phyloP scores from a whole-genome alignment of 2,797 vertebrate species.

The Aphelocoma californica region DNA sequence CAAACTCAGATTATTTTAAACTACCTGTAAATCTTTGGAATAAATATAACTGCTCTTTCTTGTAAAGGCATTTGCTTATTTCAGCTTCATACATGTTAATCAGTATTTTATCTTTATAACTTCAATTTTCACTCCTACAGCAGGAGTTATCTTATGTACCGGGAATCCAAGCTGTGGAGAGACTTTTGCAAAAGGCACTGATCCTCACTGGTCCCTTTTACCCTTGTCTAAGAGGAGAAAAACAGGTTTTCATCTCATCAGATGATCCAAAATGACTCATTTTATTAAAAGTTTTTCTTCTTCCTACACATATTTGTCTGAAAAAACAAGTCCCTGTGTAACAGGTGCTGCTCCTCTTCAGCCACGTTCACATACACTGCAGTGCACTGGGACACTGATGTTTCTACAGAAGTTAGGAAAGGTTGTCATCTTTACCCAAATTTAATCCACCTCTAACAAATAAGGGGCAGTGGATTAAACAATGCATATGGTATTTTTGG shows the following conservation, averaged over 20 bases:
- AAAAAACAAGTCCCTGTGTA: not conserved
- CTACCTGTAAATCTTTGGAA: constrained; percentile 42
- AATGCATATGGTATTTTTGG: not conserved
- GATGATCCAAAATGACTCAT: not conserved
- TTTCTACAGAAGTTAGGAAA: not conserved
- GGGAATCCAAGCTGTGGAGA: not conserved
- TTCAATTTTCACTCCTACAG: not conserved
- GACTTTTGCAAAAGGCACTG: not conserved
- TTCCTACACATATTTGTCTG: not conserved
- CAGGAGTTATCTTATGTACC: not conserved
- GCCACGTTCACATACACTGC: fast-evolving
- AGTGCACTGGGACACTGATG: not conserved
- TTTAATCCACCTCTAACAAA: not conserved
- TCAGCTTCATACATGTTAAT: constrained; percentile 10
- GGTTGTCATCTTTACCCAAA: not conserved
- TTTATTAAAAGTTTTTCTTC: not conserved
- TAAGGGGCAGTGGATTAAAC: not conserved
- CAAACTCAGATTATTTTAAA: constrained; percentile 66
- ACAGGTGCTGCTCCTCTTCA: not conserved
- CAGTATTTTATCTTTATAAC: not conserved
- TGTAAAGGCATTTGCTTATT: constrained; percentile 26
- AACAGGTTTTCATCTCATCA: not conserved
- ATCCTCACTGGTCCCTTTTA: not conserved
- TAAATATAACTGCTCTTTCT: constrained; percentile 41
- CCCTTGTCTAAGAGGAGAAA: not conserved